Conservation (phyloP, 1,140 invertebrate species). For the Lepidurus packardi region DNA sequence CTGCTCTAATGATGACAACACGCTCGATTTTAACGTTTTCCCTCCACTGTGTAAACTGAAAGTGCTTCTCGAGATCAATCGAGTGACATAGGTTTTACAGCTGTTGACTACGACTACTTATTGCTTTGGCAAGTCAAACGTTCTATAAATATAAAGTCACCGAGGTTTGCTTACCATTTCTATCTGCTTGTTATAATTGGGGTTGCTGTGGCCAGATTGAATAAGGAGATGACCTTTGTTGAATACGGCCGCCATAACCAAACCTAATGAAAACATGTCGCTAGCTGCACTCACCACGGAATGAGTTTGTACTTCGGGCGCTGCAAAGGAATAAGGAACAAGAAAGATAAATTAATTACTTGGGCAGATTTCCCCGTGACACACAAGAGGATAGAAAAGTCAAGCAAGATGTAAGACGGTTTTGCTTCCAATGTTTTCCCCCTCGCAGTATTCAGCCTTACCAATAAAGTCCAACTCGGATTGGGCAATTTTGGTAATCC, state of each 20-base stretch:
- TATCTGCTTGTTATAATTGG: conserved; percentile 81
- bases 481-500: conserved; percentile 84
- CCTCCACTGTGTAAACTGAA: too few relatives aligned
- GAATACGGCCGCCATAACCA: conserved; percentile 86
- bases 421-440: background rate
- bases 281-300: conserved; percentile 76
- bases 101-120: background rate
- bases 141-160: background rate
- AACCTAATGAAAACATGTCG: conserved; percentile 92
- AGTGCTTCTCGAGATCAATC: background rate
- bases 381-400: background rate
- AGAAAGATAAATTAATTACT: conserved; percentile 38
- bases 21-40: too few relatives aligned
- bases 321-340: conserved; percentile 48
- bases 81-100: background rate
- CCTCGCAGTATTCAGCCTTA: conserved; percentile 47
- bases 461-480: conserved; percentile 86
- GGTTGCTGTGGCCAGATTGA: conserved; percentile 78
- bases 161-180: conserved; percentile 66
- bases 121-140: background rate
- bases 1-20: too few relatives aligned
- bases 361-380: conserved; percentile 22
- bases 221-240: conserved; percentile 80
- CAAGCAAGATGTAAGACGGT: conserved; percentile 25
- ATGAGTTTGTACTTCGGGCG: conserved; percentile 79